A percentile compares a stretch with the other conserved stretches of the same genome.
Evolutionary conservation across 2,797 vertebrate species (phyloP).

Genomic region (Eurystomus glaucurus): DNA sequence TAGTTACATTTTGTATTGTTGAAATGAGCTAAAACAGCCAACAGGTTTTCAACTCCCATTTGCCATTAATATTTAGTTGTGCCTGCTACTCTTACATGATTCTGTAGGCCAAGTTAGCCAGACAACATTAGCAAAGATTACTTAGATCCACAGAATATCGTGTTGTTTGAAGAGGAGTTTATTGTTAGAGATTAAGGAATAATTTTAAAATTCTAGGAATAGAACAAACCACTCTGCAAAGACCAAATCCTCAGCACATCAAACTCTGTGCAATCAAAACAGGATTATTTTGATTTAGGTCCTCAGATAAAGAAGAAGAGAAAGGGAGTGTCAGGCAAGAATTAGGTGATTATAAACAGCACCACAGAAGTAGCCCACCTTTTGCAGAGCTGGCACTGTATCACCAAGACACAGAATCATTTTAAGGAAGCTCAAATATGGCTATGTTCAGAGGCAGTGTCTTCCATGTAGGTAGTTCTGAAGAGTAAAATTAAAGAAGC

Average conservation of each 20-base stretch:
- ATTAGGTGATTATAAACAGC: not conserved
- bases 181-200: not conserved
- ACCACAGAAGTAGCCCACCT: not conserved
- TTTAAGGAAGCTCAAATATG: not conserved
- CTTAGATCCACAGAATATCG: not conserved
- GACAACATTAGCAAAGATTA: not conserved
- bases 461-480: not conserved
- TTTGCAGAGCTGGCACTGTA: not conserved
- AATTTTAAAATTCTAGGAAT: not conserved
- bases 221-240: not conserved
- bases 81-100: not conserved
- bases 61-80: not conserved
- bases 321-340: not conserved
- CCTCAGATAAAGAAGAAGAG: not conserved
- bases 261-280: not conserved
- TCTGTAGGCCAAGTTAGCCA: not conserved
- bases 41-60: not conserved
- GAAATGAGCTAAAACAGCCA: not conserved
- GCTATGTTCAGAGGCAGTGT: not conserved
- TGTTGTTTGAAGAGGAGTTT: not conserved
- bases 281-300: not conserved
- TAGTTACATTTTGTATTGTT: not conserved
- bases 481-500: not conserved
- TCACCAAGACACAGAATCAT: not conserved
- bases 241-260: not conserved